A percentile compares a stretch with the other conserved stretches of the same genome.
phyloP scores from a whole-genome alignment of 2,113 vertebrate genomes.

The Sula dactylatra region DNA sequence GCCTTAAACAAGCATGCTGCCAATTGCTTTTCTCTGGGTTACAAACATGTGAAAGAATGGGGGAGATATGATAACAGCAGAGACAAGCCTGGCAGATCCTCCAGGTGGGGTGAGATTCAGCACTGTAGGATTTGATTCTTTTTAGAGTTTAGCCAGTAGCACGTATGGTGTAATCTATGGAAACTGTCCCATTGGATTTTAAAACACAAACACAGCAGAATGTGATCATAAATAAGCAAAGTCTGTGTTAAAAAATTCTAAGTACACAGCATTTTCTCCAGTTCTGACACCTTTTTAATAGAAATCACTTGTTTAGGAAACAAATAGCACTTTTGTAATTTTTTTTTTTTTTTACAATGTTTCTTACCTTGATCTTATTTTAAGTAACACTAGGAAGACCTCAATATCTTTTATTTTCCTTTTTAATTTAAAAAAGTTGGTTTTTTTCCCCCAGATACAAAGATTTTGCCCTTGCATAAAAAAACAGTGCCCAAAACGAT shows the following conservation, averaged over 20 bases:
- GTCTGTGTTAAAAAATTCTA: constrained; percentile 82
- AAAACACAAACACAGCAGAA: constrained; percentile 76
- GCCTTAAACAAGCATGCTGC: not conserved
- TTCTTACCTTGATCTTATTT: constrained; percentile 88
- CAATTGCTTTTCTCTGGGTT: not conserved
- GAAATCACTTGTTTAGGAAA: constrained; percentile 93
- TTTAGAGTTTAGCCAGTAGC: constrained; percentile 31
- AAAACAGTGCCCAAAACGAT: constrained; percentile 89
- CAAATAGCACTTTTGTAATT: constrained; percentile 87
- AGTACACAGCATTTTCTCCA: constrained; percentile 88
- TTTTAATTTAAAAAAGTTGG: constrained; percentile 81
- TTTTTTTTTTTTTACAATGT: constrained; percentile 83
- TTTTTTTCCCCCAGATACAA: constrained; percentile 80
- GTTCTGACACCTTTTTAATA: constrained; percentile 93
- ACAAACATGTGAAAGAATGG: not conserved
- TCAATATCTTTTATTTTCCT: constrained; percentile 83
- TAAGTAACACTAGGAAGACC: constrained; percentile 87
- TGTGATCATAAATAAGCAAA: constrained; percentile 71
- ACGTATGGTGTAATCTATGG: not conserved
- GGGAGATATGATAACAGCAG: not conserved
- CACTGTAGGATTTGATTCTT: not conserved
- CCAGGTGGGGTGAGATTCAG: not conserved
- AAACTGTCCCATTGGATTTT: constrained; percentile 64
- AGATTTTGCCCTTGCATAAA: constrained; percentile 85
- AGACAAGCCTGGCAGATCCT: constrained; percentile 2